Evolutionary conservation across 2,797 vertebrate species (phyloP).

Genomic region (Paedocypris micromegethes): DNA sequence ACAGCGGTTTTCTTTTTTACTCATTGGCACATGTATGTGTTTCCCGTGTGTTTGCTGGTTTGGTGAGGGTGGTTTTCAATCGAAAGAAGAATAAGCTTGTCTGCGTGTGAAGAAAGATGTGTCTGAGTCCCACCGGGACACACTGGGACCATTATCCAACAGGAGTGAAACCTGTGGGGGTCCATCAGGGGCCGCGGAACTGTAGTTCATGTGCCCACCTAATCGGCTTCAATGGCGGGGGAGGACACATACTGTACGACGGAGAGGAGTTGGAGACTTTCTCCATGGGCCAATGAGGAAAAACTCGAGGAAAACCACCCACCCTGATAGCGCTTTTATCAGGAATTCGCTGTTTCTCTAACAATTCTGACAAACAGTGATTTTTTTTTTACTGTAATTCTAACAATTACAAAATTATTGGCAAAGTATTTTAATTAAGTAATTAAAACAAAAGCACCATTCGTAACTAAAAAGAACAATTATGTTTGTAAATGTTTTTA

Average conservation of each 20-base stretch:
- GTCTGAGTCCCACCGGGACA: constrained; percentile 58
- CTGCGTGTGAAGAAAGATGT: constrained; percentile 59
- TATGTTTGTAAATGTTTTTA: no score
- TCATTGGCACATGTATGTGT: constrained; percentile 18
- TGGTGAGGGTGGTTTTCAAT: constrained; percentile 33
- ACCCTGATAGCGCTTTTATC: no score
- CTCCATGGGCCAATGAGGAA: not conserved
- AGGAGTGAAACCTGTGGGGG: constrained; percentile 60
- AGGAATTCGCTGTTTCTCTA: no score
- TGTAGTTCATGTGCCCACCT: constrained; percentile 17
- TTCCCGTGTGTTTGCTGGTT: constrained; percentile 10
- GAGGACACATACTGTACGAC: constrained; percentile 27
- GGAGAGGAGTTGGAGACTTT: constrained; percentile 17
- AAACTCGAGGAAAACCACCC: not conserved
- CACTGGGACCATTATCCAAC: constrained; percentile 60
- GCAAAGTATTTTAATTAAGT: no score
- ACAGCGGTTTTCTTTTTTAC: not conserved
- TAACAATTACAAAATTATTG: no score
- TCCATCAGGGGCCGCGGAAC: constrained; percentile 38
- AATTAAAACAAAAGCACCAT: no score
- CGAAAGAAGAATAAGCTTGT: constrained; percentile 58
- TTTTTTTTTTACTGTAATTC: no score
- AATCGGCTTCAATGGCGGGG: constrained; percentile 24
- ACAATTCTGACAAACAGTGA: no score
- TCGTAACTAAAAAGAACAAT: no score